Conservation (phyloP, 2,888 invertebrate species). For the Lasioglossum morio region DNA sequence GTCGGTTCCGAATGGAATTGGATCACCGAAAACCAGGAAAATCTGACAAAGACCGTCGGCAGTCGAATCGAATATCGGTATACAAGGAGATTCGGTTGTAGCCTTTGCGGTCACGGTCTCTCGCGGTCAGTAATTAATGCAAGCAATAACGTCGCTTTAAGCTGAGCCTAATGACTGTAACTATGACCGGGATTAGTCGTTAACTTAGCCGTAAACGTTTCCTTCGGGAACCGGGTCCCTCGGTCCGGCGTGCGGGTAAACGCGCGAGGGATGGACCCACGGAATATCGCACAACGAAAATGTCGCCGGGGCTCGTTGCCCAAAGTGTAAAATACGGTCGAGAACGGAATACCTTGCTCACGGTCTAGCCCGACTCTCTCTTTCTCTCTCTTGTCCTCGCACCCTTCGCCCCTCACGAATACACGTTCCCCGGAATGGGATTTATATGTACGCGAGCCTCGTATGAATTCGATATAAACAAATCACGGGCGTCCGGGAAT, state of each 20-base stretch:
- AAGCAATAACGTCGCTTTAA: constrained; percentile 79
- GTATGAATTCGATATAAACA: constrained; percentile 54
- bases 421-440: constrained; percentile 36
- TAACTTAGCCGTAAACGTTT: constrained; percentile 77
- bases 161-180: constrained; percentile 77
- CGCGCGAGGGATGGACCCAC: constrained; percentile 34
- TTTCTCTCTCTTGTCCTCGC: background rate
- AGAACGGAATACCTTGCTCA: constrained; percentile 44
- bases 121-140: constrained; percentile 74
- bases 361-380: background rate
- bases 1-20: background rate
- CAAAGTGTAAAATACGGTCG: constrained; percentile 66
- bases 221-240: constrained; percentile 66
- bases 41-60: constrained; percentile 22
- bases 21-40: background rate
- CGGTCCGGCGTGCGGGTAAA: constrained; percentile 30
- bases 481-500: constrained; percentile 47
- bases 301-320: constrained; percentile 54
- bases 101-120: background rate
- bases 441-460: constrained; percentile 43
- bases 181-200: constrained; percentile 76
- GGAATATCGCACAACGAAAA: constrained; percentile 64
- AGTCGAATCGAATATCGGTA: constrained; percentile 51
- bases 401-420: background rate
- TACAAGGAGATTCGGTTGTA: background rate